phyloP scores from a whole-genome alignment of 2,797 vertebrate species.

The Paguma larvata region DNA sequence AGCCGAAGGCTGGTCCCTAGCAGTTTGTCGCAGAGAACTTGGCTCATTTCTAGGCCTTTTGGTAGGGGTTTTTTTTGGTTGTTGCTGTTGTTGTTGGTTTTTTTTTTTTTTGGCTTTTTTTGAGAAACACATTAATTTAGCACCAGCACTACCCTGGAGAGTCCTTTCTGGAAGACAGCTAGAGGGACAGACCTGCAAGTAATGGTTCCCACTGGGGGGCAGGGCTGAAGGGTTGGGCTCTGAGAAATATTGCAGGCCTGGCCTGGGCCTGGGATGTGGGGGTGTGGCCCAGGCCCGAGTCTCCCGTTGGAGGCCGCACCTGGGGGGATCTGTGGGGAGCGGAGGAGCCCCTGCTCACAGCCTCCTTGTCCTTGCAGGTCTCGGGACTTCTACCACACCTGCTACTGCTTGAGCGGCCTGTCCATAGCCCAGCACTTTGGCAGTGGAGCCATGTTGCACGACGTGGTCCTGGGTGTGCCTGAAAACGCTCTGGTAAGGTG shows the following conservation, averaged over 20 bases:
- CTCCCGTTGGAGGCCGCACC: background rate
- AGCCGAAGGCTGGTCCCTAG: background rate
- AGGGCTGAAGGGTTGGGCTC: background rate
- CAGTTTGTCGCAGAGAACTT: background rate
- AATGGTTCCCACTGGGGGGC: background rate
- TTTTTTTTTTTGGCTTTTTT: background rate
- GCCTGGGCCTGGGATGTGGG: background rate
- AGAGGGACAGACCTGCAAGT: background rate
- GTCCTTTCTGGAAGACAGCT: background rate
- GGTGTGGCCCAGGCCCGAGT: background rate
- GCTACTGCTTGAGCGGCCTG: slow-evolving; percentile 98
- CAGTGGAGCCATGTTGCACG: slow-evolving; percentile 92
- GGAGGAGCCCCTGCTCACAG: background rate
- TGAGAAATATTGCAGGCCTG: background rate
- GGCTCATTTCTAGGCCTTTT: background rate
- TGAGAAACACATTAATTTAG: background rate
- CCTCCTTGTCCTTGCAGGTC: slow-evolving; percentile 88
- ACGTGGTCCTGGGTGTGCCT: slow-evolving; percentile 92
- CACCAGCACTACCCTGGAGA: background rate
- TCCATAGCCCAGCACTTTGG: slow-evolving; percentile 98
- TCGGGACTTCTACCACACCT: slow-evolving; percentile 99
- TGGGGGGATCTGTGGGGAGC: rapidly evolving
- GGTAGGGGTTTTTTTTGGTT: background rate
- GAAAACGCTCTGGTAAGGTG: slow-evolving; percentile 95
- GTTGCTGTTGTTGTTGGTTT: too few relatives aligned